phyloP scores from a whole-genome alignment of 2,113 vertebrate genomes.

The Porphyrio hochstetteri region DNA sequence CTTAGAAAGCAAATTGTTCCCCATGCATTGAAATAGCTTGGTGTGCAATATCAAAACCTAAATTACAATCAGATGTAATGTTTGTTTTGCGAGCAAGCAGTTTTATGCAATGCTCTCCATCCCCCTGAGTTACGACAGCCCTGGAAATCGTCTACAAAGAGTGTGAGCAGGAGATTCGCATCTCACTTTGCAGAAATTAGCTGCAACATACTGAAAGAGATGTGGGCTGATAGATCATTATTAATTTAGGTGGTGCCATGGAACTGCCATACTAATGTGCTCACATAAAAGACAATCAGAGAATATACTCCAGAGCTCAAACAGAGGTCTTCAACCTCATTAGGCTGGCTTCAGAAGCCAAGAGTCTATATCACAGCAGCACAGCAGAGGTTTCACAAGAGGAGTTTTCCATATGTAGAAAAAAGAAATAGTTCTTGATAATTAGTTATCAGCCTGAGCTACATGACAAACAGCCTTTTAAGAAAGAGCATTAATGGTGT shows the following conservation, averaged over 20 bases:
- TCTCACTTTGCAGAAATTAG: conserved; percentile 63
- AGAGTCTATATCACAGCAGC: conserved; percentile 1
- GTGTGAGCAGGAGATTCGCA: background rate
- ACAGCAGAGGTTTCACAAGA: conserved; percentile 17
- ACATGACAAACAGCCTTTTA: conserved; percentile 15
- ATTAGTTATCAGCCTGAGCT: conserved; percentile 9
- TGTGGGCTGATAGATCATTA: conserved; percentile 60
- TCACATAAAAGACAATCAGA: conserved; percentile 50
- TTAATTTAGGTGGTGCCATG: conserved; percentile 55
- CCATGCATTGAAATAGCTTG: conserved; percentile 18
- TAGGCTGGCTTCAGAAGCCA: conserved; percentile 52
- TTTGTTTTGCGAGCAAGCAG: conserved; percentile 32
- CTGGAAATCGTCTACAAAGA: conserved; percentile 29
- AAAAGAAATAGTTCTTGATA: conserved; percentile 6
- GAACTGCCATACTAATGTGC: conserved; percentile 42
- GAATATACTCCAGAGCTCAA: conserved; percentile 37
- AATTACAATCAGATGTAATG: conserved; percentile 44
- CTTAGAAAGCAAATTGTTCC: conserved; percentile 8
- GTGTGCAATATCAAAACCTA: conserved; percentile 24
- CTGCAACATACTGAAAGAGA: conserved; percentile 39
- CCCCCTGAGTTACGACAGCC: conserved; percentile 19
- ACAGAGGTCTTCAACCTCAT: conserved; percentile 61
- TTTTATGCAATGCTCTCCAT: conserved; percentile 5
- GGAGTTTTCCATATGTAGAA: background rate
- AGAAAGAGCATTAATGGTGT: background rate